Percentiles rank a stretch among this genome's conserved stretches.
Evolutionary conservation across 1,140 invertebrate species (phyloP).

Genomic region (Drosophila pallidifrons): DNA sequence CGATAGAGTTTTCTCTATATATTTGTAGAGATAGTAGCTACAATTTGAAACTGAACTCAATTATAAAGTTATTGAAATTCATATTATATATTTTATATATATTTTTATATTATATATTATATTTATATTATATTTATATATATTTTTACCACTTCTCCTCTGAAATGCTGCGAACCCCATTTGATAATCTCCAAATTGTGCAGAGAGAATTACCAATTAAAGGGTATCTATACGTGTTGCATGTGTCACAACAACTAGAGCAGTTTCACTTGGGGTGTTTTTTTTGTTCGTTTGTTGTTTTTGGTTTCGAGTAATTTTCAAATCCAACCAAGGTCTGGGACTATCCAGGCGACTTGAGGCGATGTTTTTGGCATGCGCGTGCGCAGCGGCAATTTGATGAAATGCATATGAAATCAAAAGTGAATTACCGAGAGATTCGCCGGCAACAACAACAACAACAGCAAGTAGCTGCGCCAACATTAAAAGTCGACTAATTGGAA

Average conservation of each 20-base stretch:
- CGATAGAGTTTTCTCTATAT: too few species aligned
- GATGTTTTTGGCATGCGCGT: constrained; percentile 65
- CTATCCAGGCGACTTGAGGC: constrained; percentile 43
- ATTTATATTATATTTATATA: too few species aligned
- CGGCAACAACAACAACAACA: constrained; percentile 8
- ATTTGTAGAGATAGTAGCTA: too few species aligned
- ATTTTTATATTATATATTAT: too few species aligned
- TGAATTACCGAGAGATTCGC: constrained; percentile 65
- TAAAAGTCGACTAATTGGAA: constrained; percentile 59
- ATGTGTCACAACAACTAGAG: neutral
- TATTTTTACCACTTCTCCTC: too few species aligned
- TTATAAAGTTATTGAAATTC: too few species aligned
- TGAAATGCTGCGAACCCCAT: too few species aligned
- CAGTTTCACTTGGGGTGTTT: constrained; percentile 10
- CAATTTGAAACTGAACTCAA: too few species aligned
- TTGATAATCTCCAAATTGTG: too few species aligned
- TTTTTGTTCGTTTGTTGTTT: constrained; percentile 36
- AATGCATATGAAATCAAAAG: constrained; percentile 83
- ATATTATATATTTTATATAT: too few species aligned
- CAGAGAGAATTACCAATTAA: neutral
- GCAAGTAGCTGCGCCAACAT: constrained; percentile 15
- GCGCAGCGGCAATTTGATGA: constrained; percentile 81
- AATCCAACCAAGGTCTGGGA: constrained; percentile 78
- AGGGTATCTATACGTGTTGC: neutral
- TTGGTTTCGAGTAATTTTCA: constrained; percentile 69